Percentiles rank a stretch among this genome's conserved stretches.
Evolutionary conservation across 1,140 invertebrate species (phyloP).

Genomic region (Drosophila lini): DNA sequence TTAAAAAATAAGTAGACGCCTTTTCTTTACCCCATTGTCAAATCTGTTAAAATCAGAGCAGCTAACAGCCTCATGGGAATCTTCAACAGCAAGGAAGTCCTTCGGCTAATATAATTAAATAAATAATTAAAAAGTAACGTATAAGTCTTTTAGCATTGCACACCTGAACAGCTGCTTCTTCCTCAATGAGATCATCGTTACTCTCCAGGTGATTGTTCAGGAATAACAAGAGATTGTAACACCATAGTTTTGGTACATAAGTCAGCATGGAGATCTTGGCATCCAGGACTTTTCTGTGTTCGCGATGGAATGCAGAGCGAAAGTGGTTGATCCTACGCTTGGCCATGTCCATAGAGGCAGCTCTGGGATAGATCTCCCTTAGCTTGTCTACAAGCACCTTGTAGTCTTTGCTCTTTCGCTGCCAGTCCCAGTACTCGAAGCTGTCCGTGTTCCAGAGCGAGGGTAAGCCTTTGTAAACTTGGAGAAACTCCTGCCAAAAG

Average conservation of each 20-base stretch:
- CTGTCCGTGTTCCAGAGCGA: neutral
- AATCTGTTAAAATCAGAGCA: neutral
- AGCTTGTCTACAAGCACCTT: slow-evolving; percentile 1
- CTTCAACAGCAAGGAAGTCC: neutral
- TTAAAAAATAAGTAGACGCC: too few relatives aligned
- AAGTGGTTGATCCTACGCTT: neutral
- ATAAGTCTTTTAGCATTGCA: neutral
- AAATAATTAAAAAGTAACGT: neutral
- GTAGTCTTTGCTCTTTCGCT: neutral
- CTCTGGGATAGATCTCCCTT: neutral
- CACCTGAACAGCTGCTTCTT: neutral
- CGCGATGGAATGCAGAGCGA: neutral
- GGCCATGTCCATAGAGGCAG: slow-evolving; percentile 3
- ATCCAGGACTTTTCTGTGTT: slow-evolving; percentile 1
- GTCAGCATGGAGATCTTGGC: neutral
- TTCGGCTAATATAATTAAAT: neutral
- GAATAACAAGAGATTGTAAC: neutral
- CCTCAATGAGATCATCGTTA: neutral
- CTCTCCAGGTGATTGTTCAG: neutral
- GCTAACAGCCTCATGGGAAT: neutral
- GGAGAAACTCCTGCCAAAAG: neutral
- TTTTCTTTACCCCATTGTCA: neutral
- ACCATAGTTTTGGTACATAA: neutral
- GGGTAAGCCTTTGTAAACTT: neutral
- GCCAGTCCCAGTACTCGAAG: neutral